A percentile compares a stretch with the other conserved stretches of the same genome.
phyloP scores from a whole-genome alignment of 2,888 invertebrate species.

The Xanthorhoe designata region DNA sequence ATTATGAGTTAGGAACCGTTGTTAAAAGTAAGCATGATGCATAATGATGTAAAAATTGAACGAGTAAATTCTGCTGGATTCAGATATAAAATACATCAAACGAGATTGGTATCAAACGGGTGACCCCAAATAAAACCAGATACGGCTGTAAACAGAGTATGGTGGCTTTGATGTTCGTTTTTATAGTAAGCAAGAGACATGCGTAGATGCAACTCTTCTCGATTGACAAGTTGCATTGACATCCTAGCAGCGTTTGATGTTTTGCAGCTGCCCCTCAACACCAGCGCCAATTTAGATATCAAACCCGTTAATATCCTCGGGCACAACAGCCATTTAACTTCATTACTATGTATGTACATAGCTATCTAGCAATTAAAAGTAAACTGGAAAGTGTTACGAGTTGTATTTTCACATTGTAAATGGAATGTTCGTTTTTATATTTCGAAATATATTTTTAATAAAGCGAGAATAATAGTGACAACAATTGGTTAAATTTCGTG shows the following conservation, averaged over 20 bases:
- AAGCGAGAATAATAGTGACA: not conserved
- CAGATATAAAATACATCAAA: conserved; percentile 75
- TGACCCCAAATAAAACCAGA: conserved; percentile 75
- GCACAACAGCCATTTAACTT: conserved; percentile 15
- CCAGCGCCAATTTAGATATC: conserved; percentile 34
- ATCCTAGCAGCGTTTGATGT: conserved; percentile 47
- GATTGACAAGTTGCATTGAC: conserved; percentile 61
- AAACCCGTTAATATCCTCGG: conserved; percentile 21
- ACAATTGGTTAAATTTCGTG: conserved; percentile 27
- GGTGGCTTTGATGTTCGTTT: conserved; percentile 69
- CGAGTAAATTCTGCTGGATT: conserved; percentile 46
- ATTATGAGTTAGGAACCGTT: conserved; percentile 17
- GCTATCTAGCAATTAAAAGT: conserved; percentile 15
- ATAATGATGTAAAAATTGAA: conserved; percentile 21
- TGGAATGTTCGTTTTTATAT: not conserved
- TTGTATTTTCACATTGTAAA: conserved; percentile 5
- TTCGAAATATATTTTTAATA: not conserved
- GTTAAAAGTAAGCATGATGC: conserved; percentile 19
- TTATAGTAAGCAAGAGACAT: conserved; percentile 54
- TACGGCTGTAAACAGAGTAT: conserved; percentile 62
- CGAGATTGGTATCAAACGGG: conserved; percentile 68
- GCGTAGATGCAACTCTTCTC: conserved; percentile 52
- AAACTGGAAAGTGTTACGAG: not conserved
- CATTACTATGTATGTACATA: conserved; percentile 9
- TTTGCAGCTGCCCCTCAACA: conserved; percentile 37